Percentiles rank a stretch among this genome's conserved stretches.
phyloP scores from a whole-genome alignment of 2,888 invertebrate genomes.

The Phrixothrix hirtus region DNA sequence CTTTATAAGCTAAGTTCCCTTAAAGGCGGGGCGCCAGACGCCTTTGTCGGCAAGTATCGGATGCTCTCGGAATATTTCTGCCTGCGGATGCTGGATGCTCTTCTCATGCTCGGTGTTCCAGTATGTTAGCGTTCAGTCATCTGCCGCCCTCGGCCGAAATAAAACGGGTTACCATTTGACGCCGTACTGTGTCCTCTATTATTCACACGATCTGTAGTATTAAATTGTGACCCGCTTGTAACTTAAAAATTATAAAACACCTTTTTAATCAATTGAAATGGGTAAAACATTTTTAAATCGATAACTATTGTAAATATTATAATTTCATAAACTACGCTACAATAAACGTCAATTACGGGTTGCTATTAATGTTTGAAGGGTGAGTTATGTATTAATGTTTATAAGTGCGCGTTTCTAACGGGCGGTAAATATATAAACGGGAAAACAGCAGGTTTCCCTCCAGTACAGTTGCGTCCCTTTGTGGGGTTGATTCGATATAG shows the following conservation, averaged over 20 bases:
- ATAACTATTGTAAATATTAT: too few species aligned
- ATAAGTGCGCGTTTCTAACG: slow-evolving; percentile 35
- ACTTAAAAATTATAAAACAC: too few species aligned
- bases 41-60: slow-evolving; percentile 39
- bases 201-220: slow-evolving; percentile 6
- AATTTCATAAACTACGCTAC: slow-evolving; percentile 16
- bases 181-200: not conserved
- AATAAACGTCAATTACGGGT: slow-evolving; percentile 36
- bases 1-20: slow-evolving; percentile 34
- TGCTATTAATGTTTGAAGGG: slow-evolving; percentile 40
- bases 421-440: slow-evolving; percentile 35
- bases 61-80: slow-evolving; percentile 54
- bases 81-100: slow-evolving; percentile 38
- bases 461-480: slow-evolving; percentile 38
- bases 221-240: not conserved
- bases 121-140: slow-evolving; percentile 48
- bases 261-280: too few species aligned
- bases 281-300: too few species aligned
- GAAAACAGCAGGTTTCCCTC: slow-evolving; percentile 36
- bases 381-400: slow-evolving; percentile 36
- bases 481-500: slow-evolving; percentile 30
- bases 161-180: slow-evolving; percentile 31
- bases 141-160: slow-evolving; percentile 37
- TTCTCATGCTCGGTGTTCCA: slow-evolving; percentile 44
- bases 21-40: slow-evolving; percentile 40